Evolutionary conservation across 2,113 vertebrate genomes (phyloP), one percentile per base, ranked within the genome.

Genomic region (Polypterus bichir): DNA sequence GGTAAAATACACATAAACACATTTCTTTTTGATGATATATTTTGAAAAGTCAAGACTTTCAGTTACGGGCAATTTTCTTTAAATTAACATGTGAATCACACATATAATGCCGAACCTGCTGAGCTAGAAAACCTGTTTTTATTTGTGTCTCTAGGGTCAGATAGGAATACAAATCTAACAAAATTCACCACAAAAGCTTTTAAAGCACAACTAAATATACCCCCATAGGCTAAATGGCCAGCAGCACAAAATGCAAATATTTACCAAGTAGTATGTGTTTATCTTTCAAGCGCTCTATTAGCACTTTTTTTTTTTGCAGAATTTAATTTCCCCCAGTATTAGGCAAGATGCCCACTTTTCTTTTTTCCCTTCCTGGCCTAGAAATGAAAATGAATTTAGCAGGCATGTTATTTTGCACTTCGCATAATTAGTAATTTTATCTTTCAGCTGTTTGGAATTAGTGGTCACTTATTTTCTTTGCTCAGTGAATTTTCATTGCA

Each of bases 1-100:
- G 76, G 77, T 79, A 69, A 72, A 68, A 77, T 76, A 68, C 61
- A 59, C 63, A 54, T 64, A 46, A 54, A n/a, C 49, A 51, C 8
- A 47, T 52, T 8, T 10, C 3, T 52, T 52, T 52, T 4, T 8
- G 51, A 27, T 27, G 27, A 27, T 27, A 27, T 27, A 27, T 27
- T 27, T 27, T 27, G 27, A 27, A 27, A 27, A 27, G 27, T 27
- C 27, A 27, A 27, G 27, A 27, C 27, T 27, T 27, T 27, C 27
- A 27, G 27, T 27, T 27, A 27, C 2, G 27, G 27, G 27, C 27
- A 27, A 27, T 27, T 27, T 27, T 27, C 27, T 27, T 27, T 27
- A 27, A 27, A 27, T 27, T 27, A 27, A 27, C 27, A 27, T 27
- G 27, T 27, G 27, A 27, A 27, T 27, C 27, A 27, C 27, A 27